Conservation (phyloP, 2,888 invertebrate species). For the Diplazon laetatorius region DNA sequence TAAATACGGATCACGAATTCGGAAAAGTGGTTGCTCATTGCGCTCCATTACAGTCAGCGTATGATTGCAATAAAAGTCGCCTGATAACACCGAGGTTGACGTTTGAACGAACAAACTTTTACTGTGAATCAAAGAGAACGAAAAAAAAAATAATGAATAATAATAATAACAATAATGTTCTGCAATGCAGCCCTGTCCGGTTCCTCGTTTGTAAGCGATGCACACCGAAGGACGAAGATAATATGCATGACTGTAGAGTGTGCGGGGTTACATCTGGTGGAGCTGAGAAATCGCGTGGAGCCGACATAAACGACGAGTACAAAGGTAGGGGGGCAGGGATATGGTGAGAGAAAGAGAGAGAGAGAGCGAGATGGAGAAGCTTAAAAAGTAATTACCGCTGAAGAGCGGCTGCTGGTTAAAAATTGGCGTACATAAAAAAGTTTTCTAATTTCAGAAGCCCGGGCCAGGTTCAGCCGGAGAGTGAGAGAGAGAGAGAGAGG, state of each 20-base stretch:
- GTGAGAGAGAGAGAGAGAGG: constrained; percentile 53
- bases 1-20: background rate
- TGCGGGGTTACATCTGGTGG: constrained; percentile 24
- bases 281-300: constrained; percentile 37
- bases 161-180: constrained; percentile 9
- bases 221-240: constrained; percentile 71
- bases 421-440: constrained; percentile 82
- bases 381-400: constrained; percentile 82
- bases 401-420: constrained; percentile 80
- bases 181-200: constrained; percentile 11
- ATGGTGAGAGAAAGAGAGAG: constrained; percentile 68
- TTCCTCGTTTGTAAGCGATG: constrained; percentile 19
- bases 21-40: constrained; percentile 1
- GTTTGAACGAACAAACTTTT: background rate
- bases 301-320: constrained; percentile 48
- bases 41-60: background rate
- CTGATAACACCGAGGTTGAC: background rate
- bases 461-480: constrained; percentile 67
- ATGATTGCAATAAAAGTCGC: background rate
- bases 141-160: constrained; percentile 3
- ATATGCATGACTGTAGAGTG: constrained; percentile 72
- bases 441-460: constrained; percentile 81
- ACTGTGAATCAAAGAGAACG: background rate
- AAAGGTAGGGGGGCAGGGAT: constrained; percentile 44
- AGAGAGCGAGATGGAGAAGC: constrained; percentile 73